A percentile compares a stretch with the other conserved stretches of the same genome.
Conservation (phyloP, 2,888 invertebrate species). For the Agelastica alni region DNA sequence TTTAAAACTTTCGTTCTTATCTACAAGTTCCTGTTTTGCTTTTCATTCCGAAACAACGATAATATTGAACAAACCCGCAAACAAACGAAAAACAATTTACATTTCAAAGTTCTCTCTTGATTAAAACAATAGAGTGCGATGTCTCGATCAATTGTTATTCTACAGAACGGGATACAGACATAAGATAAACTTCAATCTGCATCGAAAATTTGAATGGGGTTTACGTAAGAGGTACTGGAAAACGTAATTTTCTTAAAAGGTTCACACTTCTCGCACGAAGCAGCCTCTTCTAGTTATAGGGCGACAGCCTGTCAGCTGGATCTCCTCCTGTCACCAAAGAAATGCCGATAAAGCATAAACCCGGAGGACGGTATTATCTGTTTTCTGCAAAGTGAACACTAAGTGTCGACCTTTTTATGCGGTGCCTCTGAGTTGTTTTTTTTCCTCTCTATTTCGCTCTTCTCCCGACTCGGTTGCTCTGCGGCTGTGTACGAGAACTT, state of each 20-base stretch:
- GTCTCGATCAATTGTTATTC: conserved; percentile 31
- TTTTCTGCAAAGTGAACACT: conserved; percentile 50
- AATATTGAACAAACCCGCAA: conserved; percentile 18
- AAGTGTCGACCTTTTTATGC: conserved; percentile 39
- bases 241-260: conserved; percentile 52
- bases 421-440: conserved; percentile 24
- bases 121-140: conserved; percentile 24
- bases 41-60: conserved; percentile 12
- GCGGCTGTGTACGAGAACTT: conserved; percentile 4
- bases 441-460: conserved; percentile 27
- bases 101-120: conserved; percentile 20
- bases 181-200: conserved; percentile 33
- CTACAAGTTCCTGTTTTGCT: background rate
- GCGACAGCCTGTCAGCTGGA: conserved; percentile 51
- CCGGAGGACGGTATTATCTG: conserved; percentile 44
- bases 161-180: conserved; percentile 21
- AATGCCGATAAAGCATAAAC: conserved; percentile 40
- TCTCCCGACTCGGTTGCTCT: background rate
- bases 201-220: conserved; percentile 38
- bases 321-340: conserved; percentile 50
- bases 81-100: conserved; percentile 23
- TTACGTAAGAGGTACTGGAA: conserved; percentile 45
- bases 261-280: conserved; percentile 38
- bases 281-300: conserved; percentile 43
- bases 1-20: conserved; percentile 17